These are phyloP conservation scores for Neoscelio sp. DNA, from an alignment of 2,888 invertebrate species.

Conservation along the genomic window DNA sequence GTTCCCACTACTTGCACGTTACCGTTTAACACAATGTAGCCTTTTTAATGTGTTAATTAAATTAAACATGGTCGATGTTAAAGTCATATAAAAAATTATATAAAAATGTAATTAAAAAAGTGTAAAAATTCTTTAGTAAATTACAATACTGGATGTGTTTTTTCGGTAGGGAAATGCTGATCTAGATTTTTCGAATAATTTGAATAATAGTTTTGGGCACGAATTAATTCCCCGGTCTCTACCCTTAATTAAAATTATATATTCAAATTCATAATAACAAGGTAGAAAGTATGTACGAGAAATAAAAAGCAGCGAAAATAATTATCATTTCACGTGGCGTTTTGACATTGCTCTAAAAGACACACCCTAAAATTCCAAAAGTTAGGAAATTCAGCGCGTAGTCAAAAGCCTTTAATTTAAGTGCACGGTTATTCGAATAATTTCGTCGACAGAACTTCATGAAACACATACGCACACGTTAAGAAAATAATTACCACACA, in stretches of 20 bases:
- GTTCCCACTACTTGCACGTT: too few relatives aligned
- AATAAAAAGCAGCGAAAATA: slow-evolving; percentile 1
- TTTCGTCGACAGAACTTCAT: slow-evolving; percentile 26
- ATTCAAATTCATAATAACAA: background rate
- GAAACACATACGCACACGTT: slow-evolving; percentile 16
- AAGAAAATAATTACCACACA: slow-evolving; percentile 40
- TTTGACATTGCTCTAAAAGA: slow-evolving; percentile 2
- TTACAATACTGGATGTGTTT: too few relatives aligned
- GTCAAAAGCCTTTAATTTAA: slow-evolving; percentile 24
- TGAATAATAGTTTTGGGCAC: too few relatives aligned
- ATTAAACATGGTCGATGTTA: too few relatives aligned
- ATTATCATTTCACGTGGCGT: slow-evolving; percentile 8
- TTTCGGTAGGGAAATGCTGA: too few relatives aligned
- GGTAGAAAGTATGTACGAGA: background rate
- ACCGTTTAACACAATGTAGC: too few relatives aligned
- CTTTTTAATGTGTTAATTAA: too few relatives aligned
- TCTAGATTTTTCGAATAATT: too few relatives aligned
- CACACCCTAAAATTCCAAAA: slow-evolving; percentile 6
- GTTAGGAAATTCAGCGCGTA: slow-evolving; percentile 10
- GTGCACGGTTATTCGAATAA: slow-evolving; percentile 18
- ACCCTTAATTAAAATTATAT: background rate
- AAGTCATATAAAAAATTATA: too few relatives aligned
- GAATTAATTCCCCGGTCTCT: too few relatives aligned
- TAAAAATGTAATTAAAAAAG: too few relatives aligned
- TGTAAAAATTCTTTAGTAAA: too few relatives aligned